Evolutionary conservation across 2,888 invertebrate genomes (phyloP).

Genomic region (Ferrisia virgata): DNA sequence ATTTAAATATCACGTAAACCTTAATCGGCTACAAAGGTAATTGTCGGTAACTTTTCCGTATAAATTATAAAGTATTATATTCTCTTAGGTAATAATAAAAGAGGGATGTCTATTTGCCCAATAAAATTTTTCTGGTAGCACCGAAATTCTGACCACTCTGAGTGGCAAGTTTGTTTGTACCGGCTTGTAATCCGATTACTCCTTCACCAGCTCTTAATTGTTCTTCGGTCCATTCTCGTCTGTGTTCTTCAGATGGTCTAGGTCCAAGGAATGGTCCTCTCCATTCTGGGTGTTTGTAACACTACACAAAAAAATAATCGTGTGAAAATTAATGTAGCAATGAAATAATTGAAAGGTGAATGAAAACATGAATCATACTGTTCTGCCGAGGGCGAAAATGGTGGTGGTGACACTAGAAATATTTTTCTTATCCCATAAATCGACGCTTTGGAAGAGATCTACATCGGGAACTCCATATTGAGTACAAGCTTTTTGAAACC

Average conservation of each 20-base stretch:
- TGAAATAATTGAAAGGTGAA: background rate
- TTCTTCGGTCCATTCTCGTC: conserved; percentile 75
- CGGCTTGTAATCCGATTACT: conserved; percentile 83
- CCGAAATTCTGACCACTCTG: conserved; percentile 86
- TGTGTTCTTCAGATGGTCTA: conserved; percentile 79
- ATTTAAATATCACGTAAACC: no score
- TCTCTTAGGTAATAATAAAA: background rate
- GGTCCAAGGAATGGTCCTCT: conserved; percentile 79
- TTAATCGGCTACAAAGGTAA: background rate
- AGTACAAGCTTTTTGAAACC: conserved; percentile 78
- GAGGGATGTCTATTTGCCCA: conserved; percentile 62
- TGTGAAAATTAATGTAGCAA: background rate
- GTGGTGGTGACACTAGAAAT: conserved; percentile 83
- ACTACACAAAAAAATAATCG: conserved; percentile 54
- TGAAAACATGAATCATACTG: conserved; percentile 57
- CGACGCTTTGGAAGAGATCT: conserved; percentile 87
- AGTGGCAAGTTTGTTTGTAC: conserved; percentile 78
- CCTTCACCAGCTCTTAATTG: conserved; percentile 78
- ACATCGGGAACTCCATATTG: conserved; percentile 81
- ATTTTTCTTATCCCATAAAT: conserved; percentile 87
- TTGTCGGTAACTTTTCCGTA: background rate
- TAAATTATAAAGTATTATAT: background rate
- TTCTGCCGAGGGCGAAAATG: conserved; percentile 82
- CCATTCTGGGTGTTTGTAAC: conserved; percentile 80
- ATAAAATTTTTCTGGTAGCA: conserved; percentile 75